Evolutionary conservation across 2,888 invertebrate genomes (phyloP).

Genomic region (Aspidiotus rigidus): DNA sequence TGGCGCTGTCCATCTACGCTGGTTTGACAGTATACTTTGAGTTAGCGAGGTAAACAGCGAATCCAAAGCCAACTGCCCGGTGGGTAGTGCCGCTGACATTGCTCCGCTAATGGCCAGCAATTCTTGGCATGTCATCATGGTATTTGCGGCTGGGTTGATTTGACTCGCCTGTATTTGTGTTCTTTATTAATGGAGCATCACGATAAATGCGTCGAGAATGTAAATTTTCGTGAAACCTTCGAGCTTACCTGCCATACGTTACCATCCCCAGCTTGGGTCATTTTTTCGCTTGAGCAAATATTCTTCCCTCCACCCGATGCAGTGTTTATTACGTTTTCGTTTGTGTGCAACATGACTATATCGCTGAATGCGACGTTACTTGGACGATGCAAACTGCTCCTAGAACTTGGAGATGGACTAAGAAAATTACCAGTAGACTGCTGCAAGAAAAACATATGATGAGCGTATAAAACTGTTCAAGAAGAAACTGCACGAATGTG

Average conservation of each 20-base stretch:
- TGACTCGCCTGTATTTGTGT: conserved; percentile 16
- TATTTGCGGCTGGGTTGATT: conserved; percentile 27
- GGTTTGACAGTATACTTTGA: conserved; percentile 46
- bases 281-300: conserved; percentile 61
- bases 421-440: conserved; percentile 20
- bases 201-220: no score
- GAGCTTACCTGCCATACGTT: conserved; percentile 50
- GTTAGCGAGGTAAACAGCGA: conserved; percentile 72
- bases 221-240: background rate
- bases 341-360: conserved; percentile 57
- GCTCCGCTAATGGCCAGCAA: conserved; percentile 85
- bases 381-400: conserved; percentile 51
- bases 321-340: conserved; percentile 36
- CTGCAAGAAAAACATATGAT: background rate
- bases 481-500: no score
- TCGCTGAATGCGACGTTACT: conserved; percentile 86
- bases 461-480: no score
- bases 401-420: conserved; percentile 47
- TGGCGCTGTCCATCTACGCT: conserved; percentile 9
- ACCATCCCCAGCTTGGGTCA: conserved; percentile 73
- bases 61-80: conserved; percentile 63
- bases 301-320: conserved; percentile 34
- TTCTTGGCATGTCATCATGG: conserved; percentile 72
- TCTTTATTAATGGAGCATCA: background rate
- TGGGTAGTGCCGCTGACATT: conserved; percentile 79